phyloP scores from a whole-genome alignment of 2,797 vertebrate genomes.

The Poeciliopsis paucimaculata region DNA sequence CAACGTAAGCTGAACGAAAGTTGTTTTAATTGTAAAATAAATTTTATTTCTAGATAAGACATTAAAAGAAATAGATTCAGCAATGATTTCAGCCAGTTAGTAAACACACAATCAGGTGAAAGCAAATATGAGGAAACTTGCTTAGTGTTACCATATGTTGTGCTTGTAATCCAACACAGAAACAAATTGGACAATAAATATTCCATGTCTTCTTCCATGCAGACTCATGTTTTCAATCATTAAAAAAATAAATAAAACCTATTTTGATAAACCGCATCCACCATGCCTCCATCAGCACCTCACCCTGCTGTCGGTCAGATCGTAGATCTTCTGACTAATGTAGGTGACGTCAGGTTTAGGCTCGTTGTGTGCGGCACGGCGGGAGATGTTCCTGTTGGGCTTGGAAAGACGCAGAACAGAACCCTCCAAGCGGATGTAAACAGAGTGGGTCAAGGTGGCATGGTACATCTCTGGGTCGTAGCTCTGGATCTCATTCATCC shows the following conservation, averaged over 20 bases:
- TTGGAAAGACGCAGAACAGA: conserved; percentile 93
- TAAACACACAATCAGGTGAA: conserved; percentile 43
- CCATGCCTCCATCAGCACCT: conserved; percentile 20
- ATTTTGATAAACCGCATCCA: neutral
- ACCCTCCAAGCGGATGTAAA: conserved; percentile 94
- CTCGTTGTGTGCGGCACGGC: conserved; percentile 93
- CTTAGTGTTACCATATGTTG: conserved; percentile 57
- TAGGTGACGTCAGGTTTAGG: conserved; percentile 92
- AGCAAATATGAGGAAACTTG: conserved; percentile 54
- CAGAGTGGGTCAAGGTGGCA: conserved; percentile 94
- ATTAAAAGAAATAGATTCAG: conserved; percentile 38
- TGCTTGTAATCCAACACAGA: conserved; percentile 30
- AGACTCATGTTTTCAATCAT: conserved; percentile 1
- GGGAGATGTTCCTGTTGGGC: conserved; percentile 95
- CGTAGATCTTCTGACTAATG: conserved; percentile 98
- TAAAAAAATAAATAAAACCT: conserved; percentile 9
- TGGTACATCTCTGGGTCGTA: conserved; percentile 98
- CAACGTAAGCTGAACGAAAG: neutral
- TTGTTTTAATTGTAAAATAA: conserved; percentile 3
- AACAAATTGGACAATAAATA: conserved; percentile 16
- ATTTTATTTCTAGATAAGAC: conserved; percentile 18
- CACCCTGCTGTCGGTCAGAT: conserved; percentile 95
- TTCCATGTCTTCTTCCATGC: conserved; percentile 1
- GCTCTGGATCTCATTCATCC: conserved; percentile 98
- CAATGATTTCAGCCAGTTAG: conserved; percentile 59